Conservation (phyloP, 2,797 vertebrate species). For the Rhincodon typus region DNA sequence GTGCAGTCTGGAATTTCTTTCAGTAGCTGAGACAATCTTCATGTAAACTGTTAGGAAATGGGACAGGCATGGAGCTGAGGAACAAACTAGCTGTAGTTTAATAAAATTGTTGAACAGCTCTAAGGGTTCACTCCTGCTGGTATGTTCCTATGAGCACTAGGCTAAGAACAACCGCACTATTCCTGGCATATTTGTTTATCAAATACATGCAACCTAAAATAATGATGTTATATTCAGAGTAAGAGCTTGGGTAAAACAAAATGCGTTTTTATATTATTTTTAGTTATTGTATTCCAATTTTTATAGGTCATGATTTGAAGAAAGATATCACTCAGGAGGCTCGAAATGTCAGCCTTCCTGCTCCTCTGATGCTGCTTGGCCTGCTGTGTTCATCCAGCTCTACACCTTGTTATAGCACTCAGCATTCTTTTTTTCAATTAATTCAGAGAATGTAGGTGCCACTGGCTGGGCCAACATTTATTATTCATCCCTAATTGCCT, state of each 20-base stretch:
- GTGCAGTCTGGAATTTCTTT: not conserved
- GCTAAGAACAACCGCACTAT: not conserved
- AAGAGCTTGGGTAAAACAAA: not conserved
- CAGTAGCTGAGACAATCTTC: not conserved
- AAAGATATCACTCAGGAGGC: not conserved
- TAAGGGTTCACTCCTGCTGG: not conserved
- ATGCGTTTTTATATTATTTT: not conserved
- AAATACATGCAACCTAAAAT: not conserved
- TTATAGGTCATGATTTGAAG: not conserved
- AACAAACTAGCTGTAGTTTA: not conserved
- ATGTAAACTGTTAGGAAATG: constrained; percentile 21
- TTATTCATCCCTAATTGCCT: too few species aligned
- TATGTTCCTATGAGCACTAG: not conserved
- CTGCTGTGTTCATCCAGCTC: too few species aligned
- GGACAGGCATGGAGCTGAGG: not conserved
- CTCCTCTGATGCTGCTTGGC: too few species aligned
- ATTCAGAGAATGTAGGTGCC: too few species aligned
- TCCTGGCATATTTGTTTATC: not conserved
- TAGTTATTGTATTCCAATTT: not conserved
- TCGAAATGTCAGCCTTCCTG: too few species aligned
- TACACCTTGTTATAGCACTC: too few species aligned
- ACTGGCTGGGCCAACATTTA: too few species aligned
- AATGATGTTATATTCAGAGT: not conserved
- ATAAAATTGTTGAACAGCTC: not conserved
- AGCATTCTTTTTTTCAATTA: too few species aligned